These are phyloP conservation scores for Platichthys flesus DNA, from an alignment of 2,113 vertebrate species.

Conservation along the genomic window DNA sequence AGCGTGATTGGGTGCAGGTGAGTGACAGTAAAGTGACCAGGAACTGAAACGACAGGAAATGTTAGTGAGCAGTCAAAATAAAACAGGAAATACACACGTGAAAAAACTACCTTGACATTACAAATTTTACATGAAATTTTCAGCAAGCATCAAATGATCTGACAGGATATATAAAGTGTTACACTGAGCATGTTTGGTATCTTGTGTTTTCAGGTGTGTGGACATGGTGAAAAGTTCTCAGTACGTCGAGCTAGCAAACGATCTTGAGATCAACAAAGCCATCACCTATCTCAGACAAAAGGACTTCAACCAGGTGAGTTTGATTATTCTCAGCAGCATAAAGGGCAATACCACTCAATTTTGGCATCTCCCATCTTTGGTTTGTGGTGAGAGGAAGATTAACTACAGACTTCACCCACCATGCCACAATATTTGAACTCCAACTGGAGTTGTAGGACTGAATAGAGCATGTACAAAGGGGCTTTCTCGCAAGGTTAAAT, in stretches of 20 bases:
- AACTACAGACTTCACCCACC: neutral
- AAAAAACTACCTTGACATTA: no score
- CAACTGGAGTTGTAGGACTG: neutral
- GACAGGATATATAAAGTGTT: neutral
- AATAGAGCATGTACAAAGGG: no score
- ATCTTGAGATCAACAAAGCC: constrained; percentile 98
- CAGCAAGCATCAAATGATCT: neutral
- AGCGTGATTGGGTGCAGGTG: no score
- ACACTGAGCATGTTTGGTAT: no score
- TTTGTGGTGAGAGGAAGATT: neutral
- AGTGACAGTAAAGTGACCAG: no score
- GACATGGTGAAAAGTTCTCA: constrained; percentile 94
- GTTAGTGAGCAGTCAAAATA: no score
- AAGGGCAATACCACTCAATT: constrained; percentile 7
- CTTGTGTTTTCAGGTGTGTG: constrained; percentile 88
- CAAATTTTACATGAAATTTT: neutral
- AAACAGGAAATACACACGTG: no score
- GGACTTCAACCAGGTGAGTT: constrained; percentile 93
- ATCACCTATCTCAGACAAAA: constrained; percentile 95
- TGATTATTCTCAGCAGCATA: neutral
- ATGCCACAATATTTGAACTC: neutral
- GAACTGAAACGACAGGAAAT: no score
- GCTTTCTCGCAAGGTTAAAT: no score
- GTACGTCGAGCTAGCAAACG: constrained; percentile 95
- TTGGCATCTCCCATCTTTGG: neutral